Evolutionary conservation across 1,140 invertebrate genomes (phyloP).

Genomic region (Bombus huntii): DNA sequence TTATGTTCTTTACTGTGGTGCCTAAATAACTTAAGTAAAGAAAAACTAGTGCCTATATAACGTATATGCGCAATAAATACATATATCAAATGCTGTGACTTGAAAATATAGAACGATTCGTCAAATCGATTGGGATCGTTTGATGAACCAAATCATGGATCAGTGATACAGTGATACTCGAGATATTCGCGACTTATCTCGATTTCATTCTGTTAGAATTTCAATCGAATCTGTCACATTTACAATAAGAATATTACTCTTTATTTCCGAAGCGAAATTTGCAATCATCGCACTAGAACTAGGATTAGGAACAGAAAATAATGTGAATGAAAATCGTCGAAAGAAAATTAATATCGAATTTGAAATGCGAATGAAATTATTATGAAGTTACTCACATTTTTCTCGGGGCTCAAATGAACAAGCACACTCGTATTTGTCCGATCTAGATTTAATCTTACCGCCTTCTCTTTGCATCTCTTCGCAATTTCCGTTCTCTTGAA

Average conservation of each 20-base stretch:
- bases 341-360: background rate
- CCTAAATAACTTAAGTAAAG: slow-evolving; percentile 72
- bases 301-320: background rate
- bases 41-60: slow-evolving; percentile 78
- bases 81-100: slow-evolving; percentile 20
- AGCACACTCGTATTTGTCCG: background rate
- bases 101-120: background rate
- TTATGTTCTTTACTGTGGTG: slow-evolving; percentile 66
- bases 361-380: background rate
- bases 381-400: background rate
- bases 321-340: background rate
- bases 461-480: background rate
- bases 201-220: background rate
- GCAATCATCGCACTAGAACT: background rate
- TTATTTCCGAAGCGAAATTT: background rate
- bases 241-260: background rate
- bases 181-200: background rate
- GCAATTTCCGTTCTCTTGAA: background rate
- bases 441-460: background rate
- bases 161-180: background rate
- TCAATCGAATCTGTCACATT: background rate
- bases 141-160: background rate
- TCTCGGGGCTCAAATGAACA: background rate
- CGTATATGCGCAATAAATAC: slow-evolving; percentile 65
- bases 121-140: background rate